Conservation (phyloP, 2,888 invertebrate genomes). For the Nemotelus pantherinus region DNA sequence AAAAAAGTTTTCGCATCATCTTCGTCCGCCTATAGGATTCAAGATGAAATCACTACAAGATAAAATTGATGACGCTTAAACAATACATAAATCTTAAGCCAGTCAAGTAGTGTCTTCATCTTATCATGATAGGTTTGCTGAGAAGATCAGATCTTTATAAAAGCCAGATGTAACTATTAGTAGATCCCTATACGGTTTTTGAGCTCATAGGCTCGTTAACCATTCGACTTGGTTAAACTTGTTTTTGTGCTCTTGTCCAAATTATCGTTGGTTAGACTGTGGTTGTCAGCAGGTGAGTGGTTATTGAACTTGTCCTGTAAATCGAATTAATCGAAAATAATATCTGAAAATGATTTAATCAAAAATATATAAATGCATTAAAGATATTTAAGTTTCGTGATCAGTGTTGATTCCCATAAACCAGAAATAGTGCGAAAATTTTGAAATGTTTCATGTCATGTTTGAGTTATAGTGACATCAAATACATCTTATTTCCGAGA, state of each 20-base stretch:
- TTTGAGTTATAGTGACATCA: no score
- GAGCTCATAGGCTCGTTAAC: conserved; percentile 44
- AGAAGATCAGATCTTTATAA: conserved; percentile 30
- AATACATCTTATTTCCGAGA: no score
- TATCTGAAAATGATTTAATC: not conserved
- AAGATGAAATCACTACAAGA: conserved; percentile 1
- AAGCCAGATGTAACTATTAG: not conserved
- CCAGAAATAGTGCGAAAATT: no score
- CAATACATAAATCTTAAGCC: not conserved
- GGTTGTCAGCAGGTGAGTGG: conserved; percentile 41
- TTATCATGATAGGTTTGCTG: conserved; percentile 1
- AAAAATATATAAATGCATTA: not conserved
- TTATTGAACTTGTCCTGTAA: not conserved
- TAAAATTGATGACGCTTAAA: conserved; percentile 13
- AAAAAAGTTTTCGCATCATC: not conserved
- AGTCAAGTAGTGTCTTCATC: not conserved
- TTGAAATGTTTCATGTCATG: no score
- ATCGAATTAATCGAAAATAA: no score
- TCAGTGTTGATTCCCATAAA: no score
- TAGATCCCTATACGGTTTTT: conserved; percentile 41
- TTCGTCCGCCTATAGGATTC: not conserved
- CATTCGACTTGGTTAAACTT: conserved; percentile 31
- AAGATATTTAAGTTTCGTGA: no score
- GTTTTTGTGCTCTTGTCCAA: conserved; percentile 6
- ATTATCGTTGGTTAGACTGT: conserved; percentile 40